Evolutionary conservation across 2,113 vertebrate genomes (phyloP).

Genomic region (Scalopus aquaticus): DNA sequence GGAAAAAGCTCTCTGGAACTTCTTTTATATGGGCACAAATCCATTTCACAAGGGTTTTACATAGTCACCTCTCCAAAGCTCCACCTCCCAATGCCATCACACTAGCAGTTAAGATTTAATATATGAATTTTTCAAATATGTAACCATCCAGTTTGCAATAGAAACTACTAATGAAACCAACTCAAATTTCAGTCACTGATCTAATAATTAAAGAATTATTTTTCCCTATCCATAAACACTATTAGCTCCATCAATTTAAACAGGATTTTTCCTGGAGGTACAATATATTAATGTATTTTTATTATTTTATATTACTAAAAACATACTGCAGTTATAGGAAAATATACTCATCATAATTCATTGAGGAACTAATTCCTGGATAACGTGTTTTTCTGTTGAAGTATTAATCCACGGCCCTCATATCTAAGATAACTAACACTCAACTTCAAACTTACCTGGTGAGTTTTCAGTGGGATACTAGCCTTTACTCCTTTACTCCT

Average conservation of each 20-base stretch:
- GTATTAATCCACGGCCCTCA: not conserved
- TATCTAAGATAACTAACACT: not conserved
- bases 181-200: not conserved
- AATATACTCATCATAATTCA: not conserved
- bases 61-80: not conserved
- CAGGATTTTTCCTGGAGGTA: not conserved
- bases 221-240: not conserved
- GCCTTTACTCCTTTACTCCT: no score
- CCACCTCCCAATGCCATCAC: not conserved
- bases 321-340: not conserved
- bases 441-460: not conserved
- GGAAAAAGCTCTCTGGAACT: not conserved
- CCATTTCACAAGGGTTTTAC: not conserved
- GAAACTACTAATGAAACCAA: not conserved
- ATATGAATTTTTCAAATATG: not conserved
- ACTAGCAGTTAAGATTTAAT: not conserved
- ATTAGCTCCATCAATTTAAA: not conserved
- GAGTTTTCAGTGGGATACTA: not conserved
- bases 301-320: not conserved
- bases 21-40: not conserved
- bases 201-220: not conserved
- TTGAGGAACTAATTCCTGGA: not conserved
- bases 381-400: not conserved
- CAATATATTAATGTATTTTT: not conserved
- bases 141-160: not conserved